Conservation (phyloP, 2,113 vertebrate genomes). For the Colinus virginianus region DNA sequence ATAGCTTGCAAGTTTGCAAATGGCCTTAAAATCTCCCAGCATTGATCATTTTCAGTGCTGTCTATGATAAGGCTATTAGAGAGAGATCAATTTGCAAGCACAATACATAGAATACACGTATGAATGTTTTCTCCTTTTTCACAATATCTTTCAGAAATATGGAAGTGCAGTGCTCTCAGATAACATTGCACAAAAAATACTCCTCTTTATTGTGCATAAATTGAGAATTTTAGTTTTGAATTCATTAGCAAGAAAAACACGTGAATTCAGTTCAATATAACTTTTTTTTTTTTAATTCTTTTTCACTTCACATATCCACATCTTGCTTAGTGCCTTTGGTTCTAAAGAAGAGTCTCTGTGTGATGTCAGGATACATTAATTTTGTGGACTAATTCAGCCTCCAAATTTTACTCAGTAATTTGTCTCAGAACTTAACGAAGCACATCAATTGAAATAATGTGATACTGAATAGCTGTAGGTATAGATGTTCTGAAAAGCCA, state of each 20-base stretch:
- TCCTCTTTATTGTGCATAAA: background rate
- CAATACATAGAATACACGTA: background rate
- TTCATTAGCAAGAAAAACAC: background rate
- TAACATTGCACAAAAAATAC: background rate
- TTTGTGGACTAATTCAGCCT: background rate
- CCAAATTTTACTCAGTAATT: background rate
- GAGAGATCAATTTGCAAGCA: background rate
- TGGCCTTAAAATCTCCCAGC: background rate
- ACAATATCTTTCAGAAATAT: background rate
- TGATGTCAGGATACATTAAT: background rate
- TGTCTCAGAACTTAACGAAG: background rate
- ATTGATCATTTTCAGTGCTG: background rate
- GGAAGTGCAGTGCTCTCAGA: background rate
- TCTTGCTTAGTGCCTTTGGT: background rate
- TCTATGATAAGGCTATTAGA: background rate
- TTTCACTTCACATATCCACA: background rate
- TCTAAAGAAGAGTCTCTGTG: background rate
- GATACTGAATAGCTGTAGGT: background rate
- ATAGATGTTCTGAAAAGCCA: background rate
- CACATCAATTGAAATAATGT: background rate
- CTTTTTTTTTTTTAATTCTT: background rate
- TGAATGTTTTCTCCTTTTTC: background rate
- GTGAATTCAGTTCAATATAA: background rate
- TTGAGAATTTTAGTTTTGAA: background rate
- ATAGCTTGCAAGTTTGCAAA: background rate